A percentile compares a stretch with the other conserved stretches of the same genome.
Conservation (phyloP, 2,797 vertebrate genomes). For the Echeneis naucrates region DNA sequence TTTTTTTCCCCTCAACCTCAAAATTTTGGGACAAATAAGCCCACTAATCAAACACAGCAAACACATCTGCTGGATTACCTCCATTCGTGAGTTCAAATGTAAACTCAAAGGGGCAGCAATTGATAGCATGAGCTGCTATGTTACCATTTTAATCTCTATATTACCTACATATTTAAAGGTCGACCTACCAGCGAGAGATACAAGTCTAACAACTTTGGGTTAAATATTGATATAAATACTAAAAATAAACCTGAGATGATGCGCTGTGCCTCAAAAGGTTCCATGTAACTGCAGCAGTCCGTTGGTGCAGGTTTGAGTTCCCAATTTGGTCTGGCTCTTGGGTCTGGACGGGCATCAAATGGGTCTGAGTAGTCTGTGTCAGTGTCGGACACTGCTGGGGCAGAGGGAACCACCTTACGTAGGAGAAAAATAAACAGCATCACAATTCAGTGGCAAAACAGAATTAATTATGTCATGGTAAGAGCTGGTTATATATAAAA, state of each 20-base stretch:
- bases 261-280: conserved; percentile 87
- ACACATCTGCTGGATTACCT: too few relatives aligned
- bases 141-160: neutral
- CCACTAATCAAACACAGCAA: too few relatives aligned
- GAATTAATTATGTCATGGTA: neutral
- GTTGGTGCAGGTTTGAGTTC: conserved; percentile 67
- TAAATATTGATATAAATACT: too few relatives aligned
- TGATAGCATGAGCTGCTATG: neutral
- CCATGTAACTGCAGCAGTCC: conserved; percentile 90
- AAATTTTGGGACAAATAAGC: too few relatives aligned
- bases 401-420: conserved; percentile 80
- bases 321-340: conserved; percentile 58
- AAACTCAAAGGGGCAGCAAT: neutral
- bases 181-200: neutral
- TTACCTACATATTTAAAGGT: neutral
- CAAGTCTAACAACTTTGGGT: too few relatives aligned
- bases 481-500: neutral
- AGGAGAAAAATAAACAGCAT: neutral
- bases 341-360: conserved; percentile 86
- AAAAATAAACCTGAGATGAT: conserved; percentile 83
- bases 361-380: conserved; percentile 91
- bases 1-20: too few relatives aligned
- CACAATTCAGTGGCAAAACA: neutral
- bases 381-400: conserved; percentile 53
- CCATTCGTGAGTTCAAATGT: neutral